Evolutionary conservation across 2,113 vertebrate species (phyloP).

Genomic region (Pyxicephalus adspersus): DNA sequence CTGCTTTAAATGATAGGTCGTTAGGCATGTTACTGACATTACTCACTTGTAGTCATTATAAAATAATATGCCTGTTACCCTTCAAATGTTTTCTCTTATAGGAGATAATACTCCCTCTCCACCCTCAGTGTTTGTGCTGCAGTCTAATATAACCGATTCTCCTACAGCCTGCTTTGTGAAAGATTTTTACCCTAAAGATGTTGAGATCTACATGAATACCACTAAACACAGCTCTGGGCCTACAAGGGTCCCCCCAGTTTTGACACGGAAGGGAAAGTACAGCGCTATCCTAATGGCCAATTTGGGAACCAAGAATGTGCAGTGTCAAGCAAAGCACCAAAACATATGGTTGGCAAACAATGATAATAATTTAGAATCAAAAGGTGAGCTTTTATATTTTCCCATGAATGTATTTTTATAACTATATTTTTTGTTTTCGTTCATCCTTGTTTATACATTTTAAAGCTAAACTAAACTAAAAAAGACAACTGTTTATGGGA

Average conservation of each 20-base stretch:
- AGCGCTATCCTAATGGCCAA: constrained; percentile 60
- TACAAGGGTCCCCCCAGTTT: background rate
- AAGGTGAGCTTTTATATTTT: background rate
- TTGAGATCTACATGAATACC: constrained; percentile 54
- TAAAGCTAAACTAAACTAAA: too few relatives aligned
- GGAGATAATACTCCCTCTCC: rapidly evolving
- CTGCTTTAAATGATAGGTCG: too few relatives aligned
- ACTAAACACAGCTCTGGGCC: constrained; percentile 32
- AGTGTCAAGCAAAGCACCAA: constrained; percentile 58
- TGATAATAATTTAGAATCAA: background rate
- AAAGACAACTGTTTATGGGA: too few relatives aligned
- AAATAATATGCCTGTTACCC: too few relatives aligned
- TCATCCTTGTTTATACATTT: background rate
- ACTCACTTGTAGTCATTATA: background rate
- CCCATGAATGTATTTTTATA: background rate
- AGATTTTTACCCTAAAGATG: constrained; percentile 59
- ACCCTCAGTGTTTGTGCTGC: constrained; percentile 66
- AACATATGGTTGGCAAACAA: constrained; percentile 8
- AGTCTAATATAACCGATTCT: constrained; percentile 15
- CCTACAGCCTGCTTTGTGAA: constrained; percentile 65
- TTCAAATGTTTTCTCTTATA: background rate
- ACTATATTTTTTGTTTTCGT: background rate
- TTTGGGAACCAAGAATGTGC: constrained; percentile 55
- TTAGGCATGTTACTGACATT: background rate
- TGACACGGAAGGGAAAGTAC: constrained; percentile 60